phyloP scores from a whole-genome alignment of 2,113 vertebrate species.

The Cynoglossus semilaevis region DNA sequence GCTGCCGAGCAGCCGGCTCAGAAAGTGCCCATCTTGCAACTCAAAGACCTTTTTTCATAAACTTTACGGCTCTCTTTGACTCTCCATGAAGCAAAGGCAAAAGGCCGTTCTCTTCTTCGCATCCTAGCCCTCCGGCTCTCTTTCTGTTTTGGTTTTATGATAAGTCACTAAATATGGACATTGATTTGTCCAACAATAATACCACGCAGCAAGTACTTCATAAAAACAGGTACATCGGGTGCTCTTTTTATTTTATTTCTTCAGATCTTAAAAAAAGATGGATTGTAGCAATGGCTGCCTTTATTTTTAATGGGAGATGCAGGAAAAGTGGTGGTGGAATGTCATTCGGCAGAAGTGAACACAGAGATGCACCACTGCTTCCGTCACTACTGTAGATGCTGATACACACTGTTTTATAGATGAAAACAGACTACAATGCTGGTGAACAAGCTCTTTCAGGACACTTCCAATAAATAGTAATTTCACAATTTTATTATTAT shows the following conservation, averaged over 20 bases:
- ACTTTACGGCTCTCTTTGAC: conserved; percentile 32
- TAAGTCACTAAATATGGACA: conserved; percentile 46
- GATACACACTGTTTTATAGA: too few relatives aligned
- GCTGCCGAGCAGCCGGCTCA: conserved; percentile 16
- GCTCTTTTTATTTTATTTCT: conserved; percentile 15
- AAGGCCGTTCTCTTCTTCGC: background rate
- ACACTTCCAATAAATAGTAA: too few relatives aligned
- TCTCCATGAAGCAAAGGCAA: conserved; percentile 24
- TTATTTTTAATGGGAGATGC: conserved; percentile 37
- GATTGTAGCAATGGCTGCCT: conserved; percentile 42
- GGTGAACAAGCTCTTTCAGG: too few relatives aligned
- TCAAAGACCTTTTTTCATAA: conserved; percentile 61
- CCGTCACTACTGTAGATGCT: too few relatives aligned
- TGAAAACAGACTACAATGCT: too few relatives aligned
- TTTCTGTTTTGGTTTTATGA: conserved; percentile 10
- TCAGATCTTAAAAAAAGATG: conserved; percentile 19
- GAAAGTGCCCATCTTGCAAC: conserved; percentile 68
- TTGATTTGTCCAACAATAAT: conserved; percentile 63
- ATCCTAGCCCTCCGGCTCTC: background rate
- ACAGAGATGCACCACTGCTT: background rate
- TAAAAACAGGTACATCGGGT: conserved; percentile 38
- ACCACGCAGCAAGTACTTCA: conserved; percentile 26
- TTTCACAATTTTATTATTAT: too few relatives aligned
- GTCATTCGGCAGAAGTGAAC: conserved; percentile 16
- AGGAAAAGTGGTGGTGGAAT: conserved; percentile 20